Percentiles rank a stretch among this genome's conserved stretches.
These are phyloP conservation scores for Drosophila lini DNA, from an alignment of 1,140 invertebrate species.

Conservation along the genomic window DNA sequence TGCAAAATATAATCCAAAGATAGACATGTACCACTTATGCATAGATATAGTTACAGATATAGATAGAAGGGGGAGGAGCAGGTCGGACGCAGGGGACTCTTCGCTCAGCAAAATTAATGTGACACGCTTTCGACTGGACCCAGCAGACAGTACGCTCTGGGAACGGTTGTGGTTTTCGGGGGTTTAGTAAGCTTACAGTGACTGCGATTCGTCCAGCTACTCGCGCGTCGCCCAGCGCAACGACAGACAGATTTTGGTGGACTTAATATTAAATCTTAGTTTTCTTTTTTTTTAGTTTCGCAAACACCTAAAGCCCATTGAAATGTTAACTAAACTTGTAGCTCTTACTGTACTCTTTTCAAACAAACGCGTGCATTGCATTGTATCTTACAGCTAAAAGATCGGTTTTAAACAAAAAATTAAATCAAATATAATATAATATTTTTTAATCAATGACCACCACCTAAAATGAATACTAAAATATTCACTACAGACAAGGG, in stretches of 20 bases:
- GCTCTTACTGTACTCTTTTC: slow-evolving; percentile 39
- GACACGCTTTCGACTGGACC: slow-evolving; percentile 80
- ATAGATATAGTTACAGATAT: slow-evolving; percentile 33
- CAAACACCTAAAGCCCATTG: slow-evolving; percentile 64
- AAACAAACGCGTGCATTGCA: slow-evolving; percentile 69
- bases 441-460: slow-evolving; percentile 25
- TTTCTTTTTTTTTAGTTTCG: slow-evolving; percentile 26
- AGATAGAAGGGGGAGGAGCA: slow-evolving; percentile 14
- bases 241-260: slow-evolving; percentile 69
- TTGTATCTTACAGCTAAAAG: slow-evolving; percentile 24
- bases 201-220: slow-evolving; percentile 69
- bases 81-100: slow-evolving; percentile 79
- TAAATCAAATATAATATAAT: not conserved
- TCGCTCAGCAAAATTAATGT: slow-evolving; percentile 85
- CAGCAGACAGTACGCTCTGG: slow-evolving; percentile 54
- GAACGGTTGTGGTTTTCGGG: slow-evolving; percentile 22
- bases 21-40: slow-evolving; percentile 49
- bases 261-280: slow-evolving; percentile 35
- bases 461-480: slow-evolving; percentile 36
- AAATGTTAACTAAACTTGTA: slow-evolving; percentile 43
- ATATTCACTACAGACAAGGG: slow-evolving; percentile 9
- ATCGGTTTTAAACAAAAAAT: slow-evolving; percentile 21
- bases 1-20: slow-evolving; percentile 58
- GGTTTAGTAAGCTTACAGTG: slow-evolving; percentile 34
- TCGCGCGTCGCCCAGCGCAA: slow-evolving; percentile 83